A percentile compares a stretch with the other conserved stretches of the same genome.
phyloP scores from a whole-genome alignment of 2,797 vertebrate species.

The Fringilla coelebs region DNA sequence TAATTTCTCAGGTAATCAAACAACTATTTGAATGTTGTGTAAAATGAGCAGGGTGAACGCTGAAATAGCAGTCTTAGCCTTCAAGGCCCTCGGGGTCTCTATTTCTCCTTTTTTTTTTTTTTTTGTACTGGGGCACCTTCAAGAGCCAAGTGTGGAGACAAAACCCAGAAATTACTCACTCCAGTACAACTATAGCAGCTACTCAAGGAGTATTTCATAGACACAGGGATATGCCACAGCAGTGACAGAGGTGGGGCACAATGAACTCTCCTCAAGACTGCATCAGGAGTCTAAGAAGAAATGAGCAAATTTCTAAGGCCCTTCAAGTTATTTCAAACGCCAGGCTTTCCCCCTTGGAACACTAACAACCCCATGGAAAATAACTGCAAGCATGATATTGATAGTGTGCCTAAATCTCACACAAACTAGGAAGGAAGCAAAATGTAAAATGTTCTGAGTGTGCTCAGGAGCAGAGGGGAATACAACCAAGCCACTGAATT shows the following conservation, averaged over 20 bases:
- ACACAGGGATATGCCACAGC: background rate
- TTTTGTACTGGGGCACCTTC: background rate
- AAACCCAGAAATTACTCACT: background rate
- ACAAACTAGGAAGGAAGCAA: background rate
- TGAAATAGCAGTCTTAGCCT: background rate
- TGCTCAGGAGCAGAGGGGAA: background rate
- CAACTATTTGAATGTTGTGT: background rate
- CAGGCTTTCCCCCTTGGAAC: background rate
- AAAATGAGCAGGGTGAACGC: background rate
- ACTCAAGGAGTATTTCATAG: background rate
- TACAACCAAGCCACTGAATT: background rate
- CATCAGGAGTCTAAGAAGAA: background rate
- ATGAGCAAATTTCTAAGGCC: background rate
- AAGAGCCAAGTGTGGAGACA: background rate
- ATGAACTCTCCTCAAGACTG: background rate
- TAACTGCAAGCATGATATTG: background rate
- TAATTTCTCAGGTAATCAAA: slow-evolving; percentile 19
- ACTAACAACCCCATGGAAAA: slow-evolving; percentile 23
- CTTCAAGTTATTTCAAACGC: slow-evolving; percentile 3
- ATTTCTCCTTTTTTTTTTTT: no score
- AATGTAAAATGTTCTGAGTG: background rate
- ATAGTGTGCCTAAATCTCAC: background rate
- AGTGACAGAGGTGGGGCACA: background rate
- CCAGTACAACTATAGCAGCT: background rate
- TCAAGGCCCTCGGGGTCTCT: background rate